Evolutionary conservation across 1,140 invertebrate genomes (phyloP).

Genomic region (Venustaconcha ellipsiformis): DNA sequence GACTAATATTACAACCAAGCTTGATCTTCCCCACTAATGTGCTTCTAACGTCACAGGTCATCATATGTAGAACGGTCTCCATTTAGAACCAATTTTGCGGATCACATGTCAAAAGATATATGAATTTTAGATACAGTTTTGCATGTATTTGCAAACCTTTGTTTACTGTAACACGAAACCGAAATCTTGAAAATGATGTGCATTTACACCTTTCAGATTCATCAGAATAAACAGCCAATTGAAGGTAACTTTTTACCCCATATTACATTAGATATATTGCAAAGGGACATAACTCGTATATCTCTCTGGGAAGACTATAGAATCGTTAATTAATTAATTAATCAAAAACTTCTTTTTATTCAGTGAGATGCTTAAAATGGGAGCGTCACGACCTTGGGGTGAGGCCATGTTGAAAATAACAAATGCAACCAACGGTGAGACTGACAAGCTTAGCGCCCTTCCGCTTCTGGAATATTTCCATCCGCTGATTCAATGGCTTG

Average conservation of each 20-base stretch:
- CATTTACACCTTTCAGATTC: background rate
- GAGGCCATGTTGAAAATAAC: constrained; percentile 19
- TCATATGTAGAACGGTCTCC: no score
- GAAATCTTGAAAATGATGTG: background rate
- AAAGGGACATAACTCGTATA: background rate
- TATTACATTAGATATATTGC: background rate
- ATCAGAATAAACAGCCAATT: background rate
- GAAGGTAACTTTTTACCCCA: background rate
- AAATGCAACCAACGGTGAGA: constrained; percentile 6
- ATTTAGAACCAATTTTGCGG: no score
- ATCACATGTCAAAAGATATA: no score
- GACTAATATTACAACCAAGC: no score
- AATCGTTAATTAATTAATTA: background rate
- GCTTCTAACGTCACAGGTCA: no score
- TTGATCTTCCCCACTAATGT: no score
- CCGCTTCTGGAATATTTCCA: constrained; percentile 13
- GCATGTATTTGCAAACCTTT: no score
- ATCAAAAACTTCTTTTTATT: background rate
- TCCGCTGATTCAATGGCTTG: constrained; percentile 16
- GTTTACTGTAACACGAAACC: background rate
- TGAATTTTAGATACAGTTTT: no score
- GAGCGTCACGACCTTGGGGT: constrained; percentile 11
- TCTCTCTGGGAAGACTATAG: background rate
- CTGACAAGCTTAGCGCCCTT: constrained; percentile 5
- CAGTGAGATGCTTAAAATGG: constrained; percentile 24